Evolutionary conservation across 2,113 vertebrate genomes (phyloP).

Genomic region (Callionymus lyra): DNA sequence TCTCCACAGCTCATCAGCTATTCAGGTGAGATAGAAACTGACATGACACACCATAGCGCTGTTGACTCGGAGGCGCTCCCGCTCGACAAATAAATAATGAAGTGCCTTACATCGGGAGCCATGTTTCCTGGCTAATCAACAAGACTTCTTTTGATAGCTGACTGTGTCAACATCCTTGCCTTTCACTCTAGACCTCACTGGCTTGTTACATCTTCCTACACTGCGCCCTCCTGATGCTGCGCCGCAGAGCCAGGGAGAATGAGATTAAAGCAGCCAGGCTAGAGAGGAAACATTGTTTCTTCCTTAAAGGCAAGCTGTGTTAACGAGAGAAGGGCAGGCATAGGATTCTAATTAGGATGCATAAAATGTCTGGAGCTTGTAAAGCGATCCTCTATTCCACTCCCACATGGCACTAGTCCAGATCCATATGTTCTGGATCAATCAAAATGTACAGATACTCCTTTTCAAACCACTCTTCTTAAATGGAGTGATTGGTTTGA

Average conservation of each 20-base stretch:
- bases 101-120: slow-evolving; percentile 7
- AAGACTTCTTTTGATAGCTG: slow-evolving; percentile 40
- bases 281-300: slow-evolving; percentile 20
- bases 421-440: too few species aligned
- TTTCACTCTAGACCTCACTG: slow-evolving; percentile 11
- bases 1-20: slow-evolving; percentile 6
- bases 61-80: slow-evolving; percentile 5
- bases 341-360: slow-evolving; percentile 30
- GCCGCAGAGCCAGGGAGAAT: slow-evolving; percentile 9
- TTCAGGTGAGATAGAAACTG: slow-evolving; percentile 14
- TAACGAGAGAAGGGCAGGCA: slow-evolving; percentile 19
- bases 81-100: slow-evolving; percentile 38
- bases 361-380: slow-evolving; percentile 9
- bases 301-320: slow-evolving; percentile 15
- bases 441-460: too few species aligned
- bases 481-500: too few species aligned
- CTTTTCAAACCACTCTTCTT: too few species aligned
- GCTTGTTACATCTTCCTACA: slow-evolving; percentile 26
- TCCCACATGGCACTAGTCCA: too few species aligned
- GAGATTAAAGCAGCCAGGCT: slow-evolving; percentile 22
- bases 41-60: background rate
- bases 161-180: slow-evolving; percentile 39
- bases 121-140: slow-evolving; percentile 46
- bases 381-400: too few species aligned
- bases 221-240: slow-evolving; percentile 8